Base-by-base conservation (phyloP, 1,140 invertebrate species). In the Thalassaphorura encarpata region DNA sequence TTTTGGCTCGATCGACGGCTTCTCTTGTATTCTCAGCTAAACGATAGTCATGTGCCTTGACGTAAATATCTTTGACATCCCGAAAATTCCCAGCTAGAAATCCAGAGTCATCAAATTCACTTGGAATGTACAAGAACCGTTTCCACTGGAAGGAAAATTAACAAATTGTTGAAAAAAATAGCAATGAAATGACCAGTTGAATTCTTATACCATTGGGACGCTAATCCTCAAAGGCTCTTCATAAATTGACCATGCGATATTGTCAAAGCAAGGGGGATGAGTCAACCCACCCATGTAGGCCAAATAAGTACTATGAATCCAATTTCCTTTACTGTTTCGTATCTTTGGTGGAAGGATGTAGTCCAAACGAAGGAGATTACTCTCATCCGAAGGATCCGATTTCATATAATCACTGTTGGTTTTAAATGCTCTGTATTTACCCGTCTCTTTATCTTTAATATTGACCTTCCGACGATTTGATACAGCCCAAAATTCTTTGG, bases 81-180 rank as follows among this genome's bases (percentile, higher is more conserved):
- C 52, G 8, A 24, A 4, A 6, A 24, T 54, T 54, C 18, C 42
- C 42, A 18, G 52, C 52, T 4, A 54, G 19, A 24, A n/a, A 54
- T 27, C 52, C 42, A 21, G 36, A 41, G 13, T 27, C 52, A 46
- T 43, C 52, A 40, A 54, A 54, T 46, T 54, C 52, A 21, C 40
- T 45, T 8, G 52, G 52, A 31, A 54, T 54, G 41, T 43, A 54
- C 18, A 54, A 21, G 21, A 54, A 54, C 2, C 33, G 18, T 23
- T 43, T 39, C n/a, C 39, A 54, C 52, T 54, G 41, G 36, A 45
- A 52, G 23, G 19, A 6, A 50, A 33, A 8, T 6, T 18, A 6
- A 18, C 21, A 27, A 48, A 33, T 15, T 21, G 26, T 33, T 36
- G 33, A 21, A 13, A 50, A 11, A 24, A 31, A 31, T 50, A 15